These are phyloP conservation scores for Synergus laeviventris DNA, from an alignment of 2,888 invertebrate species.

Conservation along the genomic window DNA sequence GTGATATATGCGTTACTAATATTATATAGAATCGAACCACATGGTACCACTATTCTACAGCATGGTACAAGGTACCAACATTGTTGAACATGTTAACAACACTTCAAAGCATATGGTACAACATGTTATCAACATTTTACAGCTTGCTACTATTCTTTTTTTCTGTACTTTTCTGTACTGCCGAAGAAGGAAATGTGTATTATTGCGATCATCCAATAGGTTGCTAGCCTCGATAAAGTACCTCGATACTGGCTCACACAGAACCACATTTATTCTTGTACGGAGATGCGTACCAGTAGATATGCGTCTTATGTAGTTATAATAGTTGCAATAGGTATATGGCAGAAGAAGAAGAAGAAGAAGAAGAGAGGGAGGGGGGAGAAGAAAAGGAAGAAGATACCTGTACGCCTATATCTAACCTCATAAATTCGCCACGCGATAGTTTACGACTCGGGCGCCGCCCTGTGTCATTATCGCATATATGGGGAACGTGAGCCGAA, in stretches of 20 bases:
- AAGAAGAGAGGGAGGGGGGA: background rate
- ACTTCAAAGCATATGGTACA: background rate
- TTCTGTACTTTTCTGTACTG: no score
- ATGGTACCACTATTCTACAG: background rate
- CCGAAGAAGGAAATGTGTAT: conserved; percentile 32
- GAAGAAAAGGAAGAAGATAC: conserved; percentile 16
- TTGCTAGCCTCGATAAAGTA: conserved; percentile 35
- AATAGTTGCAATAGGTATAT: conserved; percentile 38
- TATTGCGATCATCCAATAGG: conserved; percentile 32
- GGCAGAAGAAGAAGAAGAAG: conserved; percentile 31
- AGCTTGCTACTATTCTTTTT: no score
- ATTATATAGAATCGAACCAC: background rate
- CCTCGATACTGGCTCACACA: conserved; percentile 34
- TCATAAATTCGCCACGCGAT: conserved; percentile 71
- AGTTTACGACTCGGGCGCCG: conserved; percentile 72
- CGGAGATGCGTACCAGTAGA: conserved; percentile 33
- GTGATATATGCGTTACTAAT: no score
- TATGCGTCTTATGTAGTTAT: conserved; percentile 39
- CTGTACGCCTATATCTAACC: conserved; percentile 58
- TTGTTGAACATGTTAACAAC: background rate
- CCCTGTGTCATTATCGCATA: conserved; percentile 73
- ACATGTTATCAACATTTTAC: background rate
- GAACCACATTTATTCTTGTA: background rate
- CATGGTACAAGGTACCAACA: background rate
- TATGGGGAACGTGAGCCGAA: conserved; percentile 54